Evolutionary conservation across 1,140 invertebrate genomes (phyloP).

Genomic region (Drosophila takahashii): DNA sequence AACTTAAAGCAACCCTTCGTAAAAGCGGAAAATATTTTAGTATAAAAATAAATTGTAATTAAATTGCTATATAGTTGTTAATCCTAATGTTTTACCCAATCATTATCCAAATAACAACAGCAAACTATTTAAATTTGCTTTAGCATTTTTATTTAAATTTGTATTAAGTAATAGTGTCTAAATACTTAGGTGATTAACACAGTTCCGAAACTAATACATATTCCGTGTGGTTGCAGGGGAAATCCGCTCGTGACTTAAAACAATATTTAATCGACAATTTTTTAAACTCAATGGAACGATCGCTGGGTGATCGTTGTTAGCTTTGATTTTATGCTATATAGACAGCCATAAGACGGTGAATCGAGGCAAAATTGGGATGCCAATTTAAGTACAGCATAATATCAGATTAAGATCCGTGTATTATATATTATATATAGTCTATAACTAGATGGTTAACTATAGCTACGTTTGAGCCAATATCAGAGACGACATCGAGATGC

Average conservation of each 20-base stretch:
- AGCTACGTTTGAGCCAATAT: constrained; percentile 71
- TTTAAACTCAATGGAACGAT: constrained; percentile 55
- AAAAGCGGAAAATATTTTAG: no score
- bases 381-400: constrained; percentile 70
- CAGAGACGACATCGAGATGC: constrained; percentile 65
- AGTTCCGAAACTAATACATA: constrained; percentile 81
- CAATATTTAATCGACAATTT: constrained; percentile 68
- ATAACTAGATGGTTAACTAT: constrained; percentile 57
- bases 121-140: constrained; percentile 14
- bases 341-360: constrained; percentile 67
- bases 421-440: constrained; percentile 34
- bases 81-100: no score
- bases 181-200: constrained; percentile 83
- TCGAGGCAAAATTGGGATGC: constrained; percentile 56
- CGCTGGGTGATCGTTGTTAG: constrained; percentile 59
- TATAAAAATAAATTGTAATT: no score
- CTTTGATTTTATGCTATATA: constrained; percentile 72
- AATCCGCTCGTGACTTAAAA: constrained; percentile 35
- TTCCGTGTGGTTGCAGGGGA: constrained; percentile 38
- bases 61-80: no score
- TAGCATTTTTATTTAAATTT: constrained; percentile 68
- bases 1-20: no score
- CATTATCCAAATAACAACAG: neutral
- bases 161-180: constrained; percentile 80
- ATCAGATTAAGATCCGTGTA: constrained; percentile 55